These are phyloP conservation scores for Gortyna flavago DNA, from an alignment of 2,888 invertebrate species.

Conservation along the genomic window DNA sequence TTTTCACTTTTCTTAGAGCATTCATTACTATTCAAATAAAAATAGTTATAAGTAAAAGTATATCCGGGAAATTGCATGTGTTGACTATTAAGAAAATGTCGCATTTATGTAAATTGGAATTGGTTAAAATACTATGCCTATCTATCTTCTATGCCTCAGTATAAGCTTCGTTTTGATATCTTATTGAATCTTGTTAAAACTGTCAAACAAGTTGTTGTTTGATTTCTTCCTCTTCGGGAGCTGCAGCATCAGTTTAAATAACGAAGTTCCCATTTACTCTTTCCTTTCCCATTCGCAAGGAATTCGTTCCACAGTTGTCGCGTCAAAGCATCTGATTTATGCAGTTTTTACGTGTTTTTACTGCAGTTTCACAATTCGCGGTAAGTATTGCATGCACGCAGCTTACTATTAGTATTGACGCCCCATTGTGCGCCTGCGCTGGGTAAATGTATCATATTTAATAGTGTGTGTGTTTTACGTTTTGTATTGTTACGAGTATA, in stretches of 20 bases:
- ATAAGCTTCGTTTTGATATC: slow-evolving; percentile 2
- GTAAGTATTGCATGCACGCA: slow-evolving; percentile 55
- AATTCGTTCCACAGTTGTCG: slow-evolving; percentile 51
- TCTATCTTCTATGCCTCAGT: not conserved
- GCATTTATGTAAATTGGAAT: slow-evolving; percentile 4
- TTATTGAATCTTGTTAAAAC: not conserved
- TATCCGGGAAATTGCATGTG: slow-evolving; percentile 19
- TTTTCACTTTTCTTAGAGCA: slow-evolving; percentile 60
- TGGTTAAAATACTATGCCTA: not conserved
- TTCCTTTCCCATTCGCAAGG: slow-evolving; percentile 30
- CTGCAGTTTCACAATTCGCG: slow-evolving; percentile 63
- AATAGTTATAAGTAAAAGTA: slow-evolving; percentile 34
- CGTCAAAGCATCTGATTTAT: slow-evolving; percentile 47
- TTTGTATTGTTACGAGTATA: slow-evolving; percentile 62
- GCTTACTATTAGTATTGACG: slow-evolving; percentile 64
- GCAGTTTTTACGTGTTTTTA: slow-evolving; percentile 58
- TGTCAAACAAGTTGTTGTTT: not conserved
- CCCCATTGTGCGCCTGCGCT: slow-evolving; percentile 64
- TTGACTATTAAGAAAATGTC: slow-evolving; percentile 20
- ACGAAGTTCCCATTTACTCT: not conserved
- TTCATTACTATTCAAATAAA: slow-evolving; percentile 49
- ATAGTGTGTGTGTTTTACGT: slow-evolving; percentile 61
- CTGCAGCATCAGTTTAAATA: not conserved
- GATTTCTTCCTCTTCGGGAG: not conserved
- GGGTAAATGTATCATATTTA: slow-evolving; percentile 65